Evolutionary conservation across 2,888 invertebrate species (phyloP), one percentile per base, ranked within the genome.

Genomic region (Glyphotaelius pellucidus): DNA sequence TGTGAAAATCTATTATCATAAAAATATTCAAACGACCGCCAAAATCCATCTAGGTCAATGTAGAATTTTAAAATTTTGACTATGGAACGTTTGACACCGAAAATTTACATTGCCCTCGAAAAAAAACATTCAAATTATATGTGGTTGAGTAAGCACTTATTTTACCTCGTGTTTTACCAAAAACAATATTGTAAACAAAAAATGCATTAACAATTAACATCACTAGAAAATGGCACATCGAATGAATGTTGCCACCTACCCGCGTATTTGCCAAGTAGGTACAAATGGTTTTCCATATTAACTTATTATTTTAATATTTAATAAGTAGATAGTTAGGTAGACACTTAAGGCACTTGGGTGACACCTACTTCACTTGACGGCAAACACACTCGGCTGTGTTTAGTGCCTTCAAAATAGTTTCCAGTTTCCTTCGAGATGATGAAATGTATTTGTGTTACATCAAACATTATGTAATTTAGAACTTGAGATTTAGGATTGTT

Each of bases 281-380:
- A 52, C 52, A 15, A 52, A 52, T 7, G 15, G 3, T 52, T 52
- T 52, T 52, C 19, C 52, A 3, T 52, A 52, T 67, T 81, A 19
- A 15, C 32, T 32, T 67, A 67, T 67, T 67, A 67, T 67, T 67
- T 67, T 25, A 67, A 67, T 67, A 67, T 67, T 67, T 67, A 32
- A 15, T 31, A 81, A 81, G 86, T 42, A 35, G 19, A 1, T 86
- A 32, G 35, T 38, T 86, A 38, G 38, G 86, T 86, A 86, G 35
- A 19, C 81, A 81, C 81, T 81, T 31, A 81, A 81, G 52, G 31
- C 88, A 88, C 88, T 88, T 25, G 35, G 67, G 52, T n/a, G 88
- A 88, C 88, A 88, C 88, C 88, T 88, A 25, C 88, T 88, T 52
- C 88, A 52, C 88, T 88, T 31, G 31, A 32, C n/a, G 31, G 32